Conservation (phyloP, 2,888 invertebrate genomes). For the Tipula lateralis region DNA sequence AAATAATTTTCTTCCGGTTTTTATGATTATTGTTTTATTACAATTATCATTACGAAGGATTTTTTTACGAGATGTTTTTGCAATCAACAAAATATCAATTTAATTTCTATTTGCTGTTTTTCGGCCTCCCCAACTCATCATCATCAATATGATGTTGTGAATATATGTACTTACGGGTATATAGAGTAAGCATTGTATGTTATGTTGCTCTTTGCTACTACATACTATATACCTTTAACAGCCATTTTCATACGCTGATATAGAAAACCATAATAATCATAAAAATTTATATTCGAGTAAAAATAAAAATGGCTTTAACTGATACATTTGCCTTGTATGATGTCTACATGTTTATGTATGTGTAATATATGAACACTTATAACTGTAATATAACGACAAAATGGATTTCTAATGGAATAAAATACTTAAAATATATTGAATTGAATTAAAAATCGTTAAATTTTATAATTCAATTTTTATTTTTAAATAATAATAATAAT, state of each 20-base stretch:
- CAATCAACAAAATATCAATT: neutral
- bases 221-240: neutral
- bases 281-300: neutral
- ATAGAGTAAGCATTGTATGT: neutral
- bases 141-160: neutral
- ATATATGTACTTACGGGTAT: neutral
- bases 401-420: neutral
- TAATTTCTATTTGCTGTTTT: neutral
- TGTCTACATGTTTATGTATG: neutral
- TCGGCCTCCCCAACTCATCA: neutral
- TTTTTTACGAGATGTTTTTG: neutral
- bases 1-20: neutral
- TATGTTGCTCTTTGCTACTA: neutral
- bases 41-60: neutral
- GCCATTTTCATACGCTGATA: neutral
- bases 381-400: neutral
- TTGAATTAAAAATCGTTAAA: constrained; percentile 3
- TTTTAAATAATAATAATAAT: neutral
- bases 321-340: neutral
- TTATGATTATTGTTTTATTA: neutral
- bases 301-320: neutral
- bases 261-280: neutral
- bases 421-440: neutral
- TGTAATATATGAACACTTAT: neutral
- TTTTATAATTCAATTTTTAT: neutral